These are phyloP conservation scores for Bellardia pandia DNA, from an alignment of 2,888 invertebrate species.

Conservation along the genomic window DNA sequence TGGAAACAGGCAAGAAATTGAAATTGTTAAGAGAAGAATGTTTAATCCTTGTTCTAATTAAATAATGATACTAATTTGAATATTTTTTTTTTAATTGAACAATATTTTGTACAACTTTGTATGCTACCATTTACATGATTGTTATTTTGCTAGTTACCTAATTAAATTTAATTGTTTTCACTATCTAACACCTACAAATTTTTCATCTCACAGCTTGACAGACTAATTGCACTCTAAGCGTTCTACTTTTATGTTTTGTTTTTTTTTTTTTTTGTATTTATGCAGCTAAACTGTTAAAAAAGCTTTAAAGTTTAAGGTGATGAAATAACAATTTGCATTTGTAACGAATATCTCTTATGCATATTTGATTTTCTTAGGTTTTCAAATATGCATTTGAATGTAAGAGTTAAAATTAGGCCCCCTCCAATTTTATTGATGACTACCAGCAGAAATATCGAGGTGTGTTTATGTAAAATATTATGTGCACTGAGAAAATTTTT, in stretches of 20 bases:
- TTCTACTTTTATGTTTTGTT: constrained; percentile 5
- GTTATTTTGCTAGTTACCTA: background rate
- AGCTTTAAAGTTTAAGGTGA: constrained; percentile 32
- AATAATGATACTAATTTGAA: background rate
- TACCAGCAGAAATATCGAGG: constrained; percentile 40
- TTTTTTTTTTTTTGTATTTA: background rate
- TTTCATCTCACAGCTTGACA: constrained; percentile 16
- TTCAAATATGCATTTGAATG: constrained; percentile 5
- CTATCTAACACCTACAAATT: constrained; percentile 16
- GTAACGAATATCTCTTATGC: constrained; percentile 26
- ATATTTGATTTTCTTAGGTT: constrained; percentile 20
- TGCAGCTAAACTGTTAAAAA: background rate
- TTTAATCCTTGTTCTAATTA: constrained; percentile 16
- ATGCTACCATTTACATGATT: background rate
- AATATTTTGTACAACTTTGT: background rate
- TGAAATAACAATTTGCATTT: constrained; percentile 42
- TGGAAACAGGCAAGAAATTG: no score
- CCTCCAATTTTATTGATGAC: constrained; percentile 41
- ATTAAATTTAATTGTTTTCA: background rate
- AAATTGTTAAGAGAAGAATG: background rate
- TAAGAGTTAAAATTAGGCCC: constrained; percentile 21
- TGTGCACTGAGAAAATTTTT: constrained; percentile 29
- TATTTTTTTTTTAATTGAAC: background rate
- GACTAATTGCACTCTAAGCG: constrained; percentile 44
- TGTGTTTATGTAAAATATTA: constrained; percentile 31